Evolutionary conservation across 1,140 invertebrate species (phyloP).

Genomic region (Drosophila chauvacae): DNA sequence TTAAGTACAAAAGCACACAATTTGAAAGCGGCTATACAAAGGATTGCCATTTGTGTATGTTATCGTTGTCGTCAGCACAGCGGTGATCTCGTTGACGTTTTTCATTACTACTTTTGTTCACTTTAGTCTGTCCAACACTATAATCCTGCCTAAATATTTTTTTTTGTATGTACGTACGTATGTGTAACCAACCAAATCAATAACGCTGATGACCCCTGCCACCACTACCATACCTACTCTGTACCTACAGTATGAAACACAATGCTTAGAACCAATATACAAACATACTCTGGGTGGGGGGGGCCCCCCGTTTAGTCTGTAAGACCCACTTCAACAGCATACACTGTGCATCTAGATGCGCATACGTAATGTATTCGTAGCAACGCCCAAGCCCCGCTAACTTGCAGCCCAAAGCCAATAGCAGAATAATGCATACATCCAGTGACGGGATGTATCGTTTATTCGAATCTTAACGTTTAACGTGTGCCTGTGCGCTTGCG

Average conservation of each 20-base stretch:
- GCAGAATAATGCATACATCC: conserved; percentile 26
- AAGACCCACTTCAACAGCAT: background rate
- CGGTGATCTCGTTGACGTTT: conserved; percentile 73
- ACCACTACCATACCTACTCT: conserved; percentile 20
- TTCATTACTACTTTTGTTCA: conserved; percentile 84
- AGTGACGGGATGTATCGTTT: conserved; percentile 5
- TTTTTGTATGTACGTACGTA: conserved; percentile 22
- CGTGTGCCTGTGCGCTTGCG: background rate
- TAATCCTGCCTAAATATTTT: conserved; percentile 42
- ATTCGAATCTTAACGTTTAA: conserved; percentile 8
- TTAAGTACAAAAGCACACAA: conserved; percentile 39
- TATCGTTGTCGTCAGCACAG: conserved; percentile 60
- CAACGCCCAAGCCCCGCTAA: conserved; percentile 49
- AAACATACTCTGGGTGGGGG: background rate
- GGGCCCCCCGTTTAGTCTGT: background rate
- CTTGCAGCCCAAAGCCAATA: conserved; percentile 78
- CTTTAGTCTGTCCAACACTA: conserved; percentile 66
- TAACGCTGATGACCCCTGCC: conserved; percentile 34
- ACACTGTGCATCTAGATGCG: background rate
- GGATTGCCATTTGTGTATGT: conserved; percentile 66
- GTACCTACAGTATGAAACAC: conserved; percentile 32
- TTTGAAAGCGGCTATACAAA: conserved; percentile 58
- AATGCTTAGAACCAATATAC: conserved; percentile 20
- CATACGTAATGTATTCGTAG: conserved; percentile 3
- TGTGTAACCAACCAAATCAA: conserved; percentile 16